A percentile compares a stretch with the other conserved stretches of the same genome.
Conservation (phyloP, 2,797 vertebrate species). For the Catamblyrhynchus diadema region DNA sequence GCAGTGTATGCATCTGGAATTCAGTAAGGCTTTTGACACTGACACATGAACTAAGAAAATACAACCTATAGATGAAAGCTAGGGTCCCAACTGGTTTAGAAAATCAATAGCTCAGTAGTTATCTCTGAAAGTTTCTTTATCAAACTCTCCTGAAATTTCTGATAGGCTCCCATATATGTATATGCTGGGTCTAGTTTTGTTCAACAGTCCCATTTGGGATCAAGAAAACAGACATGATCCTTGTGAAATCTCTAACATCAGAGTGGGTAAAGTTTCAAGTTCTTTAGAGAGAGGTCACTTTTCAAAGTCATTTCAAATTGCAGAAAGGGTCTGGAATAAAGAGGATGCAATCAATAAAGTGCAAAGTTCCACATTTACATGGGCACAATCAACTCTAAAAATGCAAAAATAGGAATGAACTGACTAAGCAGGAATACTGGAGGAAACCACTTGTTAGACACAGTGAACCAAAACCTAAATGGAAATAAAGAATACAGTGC, state of each 20-base stretch:
- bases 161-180: background rate
- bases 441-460: background rate
- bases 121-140: background rate
- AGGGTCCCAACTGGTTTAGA: background rate
- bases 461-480: background rate
- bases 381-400: background rate
- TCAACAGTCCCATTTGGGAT: background rate
- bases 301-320: background rate
- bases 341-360: background rate
- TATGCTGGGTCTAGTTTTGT: background rate
- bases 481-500: background rate
- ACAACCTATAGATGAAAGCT: background rate
- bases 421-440: background rate
- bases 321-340: background rate
- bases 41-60: background rate
- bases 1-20: background rate
- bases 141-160: background rate
- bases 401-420: background rate
- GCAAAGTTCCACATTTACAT: background rate
- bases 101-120: background rate
- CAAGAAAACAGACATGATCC: background rate
- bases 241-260: background rate
- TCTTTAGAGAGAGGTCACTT: background rate
- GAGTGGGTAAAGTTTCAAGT: background rate
- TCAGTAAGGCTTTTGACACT: background rate